Conservation (phyloP, 2,888 invertebrate species). For the Allacma fusca region DNA sequence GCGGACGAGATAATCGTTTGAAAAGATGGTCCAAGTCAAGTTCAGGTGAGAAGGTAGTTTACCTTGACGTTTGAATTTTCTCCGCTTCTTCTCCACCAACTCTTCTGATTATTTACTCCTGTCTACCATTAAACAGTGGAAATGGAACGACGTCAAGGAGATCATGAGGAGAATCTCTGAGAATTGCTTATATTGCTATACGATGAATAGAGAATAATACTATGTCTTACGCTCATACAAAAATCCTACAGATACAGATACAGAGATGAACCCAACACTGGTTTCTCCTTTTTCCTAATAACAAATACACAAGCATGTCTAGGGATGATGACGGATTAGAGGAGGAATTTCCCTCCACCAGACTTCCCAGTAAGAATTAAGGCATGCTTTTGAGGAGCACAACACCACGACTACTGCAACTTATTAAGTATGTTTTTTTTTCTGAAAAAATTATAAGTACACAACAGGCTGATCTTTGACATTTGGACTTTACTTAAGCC, state of each 20-base stretch:
- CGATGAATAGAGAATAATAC: too few relatives aligned
- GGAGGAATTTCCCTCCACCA: neutral
- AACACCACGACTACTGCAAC: too few relatives aligned
- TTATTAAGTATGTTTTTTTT: neutral
- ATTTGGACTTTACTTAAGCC: constrained; percentile 4
- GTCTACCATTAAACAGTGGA: neutral
- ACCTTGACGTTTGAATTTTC: constrained; percentile 19
- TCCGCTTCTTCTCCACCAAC: neutral
- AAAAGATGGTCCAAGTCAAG: constrained; percentile 24
- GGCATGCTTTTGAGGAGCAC: too few relatives aligned
- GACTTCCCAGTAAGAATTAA: too few relatives aligned
- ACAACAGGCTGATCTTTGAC: neutral
- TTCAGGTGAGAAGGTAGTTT: constrained; percentile 24
- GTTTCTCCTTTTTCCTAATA: too few relatives aligned
- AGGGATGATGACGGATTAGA: constrained; percentile 4
- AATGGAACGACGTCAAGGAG: neutral
- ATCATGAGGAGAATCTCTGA: neutral
- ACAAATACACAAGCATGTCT: neutral
- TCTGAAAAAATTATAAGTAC: neutral
- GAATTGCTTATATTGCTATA: too few relatives aligned
- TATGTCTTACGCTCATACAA: too few relatives aligned
- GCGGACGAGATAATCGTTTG: constrained; percentile 9
- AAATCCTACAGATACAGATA: too few relatives aligned
- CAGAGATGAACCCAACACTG: too few relatives aligned
- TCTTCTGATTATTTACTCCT: neutral